Percentiles rank a stretch among this genome's conserved stretches.
Conservation (phyloP, 2,113 vertebrate genomes). For the Maccullochella peelii region DNA sequence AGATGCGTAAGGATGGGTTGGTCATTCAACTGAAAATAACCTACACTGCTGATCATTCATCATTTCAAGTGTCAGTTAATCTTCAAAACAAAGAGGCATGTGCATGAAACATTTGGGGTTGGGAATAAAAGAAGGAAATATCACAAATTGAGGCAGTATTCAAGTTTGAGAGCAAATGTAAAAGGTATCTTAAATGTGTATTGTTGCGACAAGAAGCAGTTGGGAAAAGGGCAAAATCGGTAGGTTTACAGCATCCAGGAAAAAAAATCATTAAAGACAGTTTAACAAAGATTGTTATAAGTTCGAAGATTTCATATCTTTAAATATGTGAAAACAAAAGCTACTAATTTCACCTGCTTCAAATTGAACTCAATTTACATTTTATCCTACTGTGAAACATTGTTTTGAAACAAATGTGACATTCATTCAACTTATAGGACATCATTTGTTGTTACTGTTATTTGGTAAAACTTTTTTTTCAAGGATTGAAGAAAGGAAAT, state of each 20-base stretch:
- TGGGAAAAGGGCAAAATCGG: background rate
- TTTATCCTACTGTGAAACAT: background rate
- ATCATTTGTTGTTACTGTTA: background rate
- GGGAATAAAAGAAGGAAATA: background rate
- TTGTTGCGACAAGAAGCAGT: background rate
- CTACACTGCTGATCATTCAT: constrained; percentile 14
- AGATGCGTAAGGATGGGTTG: constrained; percentile 43
- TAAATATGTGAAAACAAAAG: background rate
- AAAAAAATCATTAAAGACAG: background rate
- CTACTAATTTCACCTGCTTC: background rate
- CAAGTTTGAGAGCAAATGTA: background rate
- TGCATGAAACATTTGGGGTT: background rate
- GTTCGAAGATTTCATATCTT: background rate
- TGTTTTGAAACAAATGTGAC: background rate
- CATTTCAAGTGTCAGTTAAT: constrained; percentile 15
- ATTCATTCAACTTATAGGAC: background rate
- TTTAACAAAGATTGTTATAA: background rate
- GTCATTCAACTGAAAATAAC: constrained; percentile 30
- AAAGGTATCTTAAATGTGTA: background rate
- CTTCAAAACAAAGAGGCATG: background rate
- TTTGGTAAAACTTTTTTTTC: too few relatives aligned
- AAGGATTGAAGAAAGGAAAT: background rate
- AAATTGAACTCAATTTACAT: background rate
- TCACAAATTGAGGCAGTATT: background rate
- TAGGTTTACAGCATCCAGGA: background rate